Base-by-base conservation (phyloP, 2,888 invertebrate genomes). In the Catocala nupta region DNA sequence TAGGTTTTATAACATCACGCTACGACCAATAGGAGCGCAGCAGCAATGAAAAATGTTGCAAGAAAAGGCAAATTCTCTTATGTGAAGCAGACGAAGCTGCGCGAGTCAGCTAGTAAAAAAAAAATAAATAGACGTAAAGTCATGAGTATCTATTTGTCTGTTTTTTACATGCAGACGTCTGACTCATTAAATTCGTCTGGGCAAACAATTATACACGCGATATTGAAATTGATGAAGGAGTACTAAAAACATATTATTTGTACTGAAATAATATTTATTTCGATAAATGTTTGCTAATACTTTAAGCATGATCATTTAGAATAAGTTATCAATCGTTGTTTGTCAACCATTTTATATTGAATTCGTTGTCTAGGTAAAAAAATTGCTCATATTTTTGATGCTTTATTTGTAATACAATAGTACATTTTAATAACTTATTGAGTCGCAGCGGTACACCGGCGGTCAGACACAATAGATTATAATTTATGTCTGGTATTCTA, bases 211-310 rank as follows among this genome's bases (percentile, higher is more conserved):
- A n/a, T 13, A 9, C n/a, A 36, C n/a, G 11, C 33, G 12, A 33
- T 56, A 49, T 42, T 49, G 39, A 56, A 43, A 56, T 43, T 10
- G 11, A 25, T 42, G 12, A 42, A 33, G 9, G 49, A 11, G 36
- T 25, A n/a, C 16, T 0, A n/a, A 56, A 48, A 56, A 42, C 6
- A 16, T 49, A 42, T 56, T 42, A 49, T 48, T 49, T 56, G 25
- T 3, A 25, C 2, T 12, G 25, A 49, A 25, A 25, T 25, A 49
- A 49, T 12, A 56, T 56, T 56, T 49, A 42, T 12, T 33, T 34
- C 6, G 39, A 43, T 11, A 6, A 43, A 43, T 11, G n/a, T 43
- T 43, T 43, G 2, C 43, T 43, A 43, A 11, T 43, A 43, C 11
- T 11, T n/a, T 43, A 10, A 43, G 4, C n/a, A 9, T 43, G 39